Conservation (phyloP, 2,888 invertebrate genomes). For the Nebria salina region DNA sequence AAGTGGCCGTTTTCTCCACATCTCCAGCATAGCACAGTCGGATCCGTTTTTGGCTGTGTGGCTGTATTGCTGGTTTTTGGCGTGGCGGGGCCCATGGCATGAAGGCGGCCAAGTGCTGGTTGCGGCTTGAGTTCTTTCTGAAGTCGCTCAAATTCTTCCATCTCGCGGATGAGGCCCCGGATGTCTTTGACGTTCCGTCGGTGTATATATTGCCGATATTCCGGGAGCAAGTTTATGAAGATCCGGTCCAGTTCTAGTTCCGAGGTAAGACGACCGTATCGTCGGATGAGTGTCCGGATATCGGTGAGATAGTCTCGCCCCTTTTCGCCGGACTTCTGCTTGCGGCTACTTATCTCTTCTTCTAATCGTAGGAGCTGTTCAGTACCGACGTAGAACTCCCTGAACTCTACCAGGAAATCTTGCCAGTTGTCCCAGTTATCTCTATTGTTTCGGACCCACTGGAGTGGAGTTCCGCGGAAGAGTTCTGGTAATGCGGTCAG, state of each 20-base stretch:
- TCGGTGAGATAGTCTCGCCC: constrained; percentile 16
- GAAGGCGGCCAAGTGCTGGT: not conserved
- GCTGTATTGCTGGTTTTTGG: not conserved
- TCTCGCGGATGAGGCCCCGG: not conserved
- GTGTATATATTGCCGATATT: constrained; percentile 16
- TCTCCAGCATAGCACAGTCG: constrained; percentile 46
- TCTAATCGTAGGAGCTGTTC: not conserved
- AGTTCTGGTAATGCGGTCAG: constrained; percentile 15
- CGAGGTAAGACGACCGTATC: constrained; percentile 14
- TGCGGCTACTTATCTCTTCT: not conserved
- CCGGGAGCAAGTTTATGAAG: constrained; percentile 23
- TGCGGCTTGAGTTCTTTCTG: not conserved
- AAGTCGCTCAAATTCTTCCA: not conserved
- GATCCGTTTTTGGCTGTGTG: not conserved
- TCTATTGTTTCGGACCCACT: constrained; percentile 13
- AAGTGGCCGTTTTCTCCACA: constrained; percentile 47
- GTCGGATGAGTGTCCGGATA: constrained; percentile 34
- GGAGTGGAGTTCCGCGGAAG: not conserved
- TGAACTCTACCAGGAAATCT: constrained; percentile 4
- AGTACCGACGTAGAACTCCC: not conserved
- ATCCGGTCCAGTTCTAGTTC: constrained; percentile 16
- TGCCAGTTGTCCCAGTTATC: not conserved
- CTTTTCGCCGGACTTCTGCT: constrained; percentile 5
- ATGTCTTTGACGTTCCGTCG: not conserved
- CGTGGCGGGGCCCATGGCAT: not conserved